Evolutionary conservation across 2,888 invertebrate species (phyloP), one percentile per base, ranked within the genome.

Genomic region (Ochropleura leucogaster): DNA sequence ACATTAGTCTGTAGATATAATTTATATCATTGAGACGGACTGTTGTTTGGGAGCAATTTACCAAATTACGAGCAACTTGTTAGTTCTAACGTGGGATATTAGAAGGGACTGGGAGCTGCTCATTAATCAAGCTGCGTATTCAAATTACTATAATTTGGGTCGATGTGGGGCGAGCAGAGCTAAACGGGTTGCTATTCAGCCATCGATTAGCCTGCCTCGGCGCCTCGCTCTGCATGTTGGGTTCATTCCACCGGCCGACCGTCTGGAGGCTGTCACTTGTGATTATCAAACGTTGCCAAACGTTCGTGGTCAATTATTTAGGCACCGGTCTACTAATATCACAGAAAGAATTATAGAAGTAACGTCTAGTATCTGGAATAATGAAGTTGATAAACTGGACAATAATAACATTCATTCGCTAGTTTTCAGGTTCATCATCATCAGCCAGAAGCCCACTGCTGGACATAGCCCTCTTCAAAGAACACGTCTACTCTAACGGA

Each of bases 61-160:
- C 68, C 1, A 77, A 83, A 87, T 84, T 59, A 77, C 72, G 51
- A 68, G 20, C 53, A 59, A 82, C 65, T 76, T 64, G 80, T 79
- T 79, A 73, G 79, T 64, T 57, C 53, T 64, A 72, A 49, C 77
- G 68, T 72, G 75, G 65, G 75, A 77, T 72, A 72, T 63, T 40
- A 42, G 63, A 62, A 18, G 53, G 55, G 59, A 60, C 67, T 70
- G 76, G 79, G 69, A 79, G 85, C 83, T 74, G 75, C 64, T 78
- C 85, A 87, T 89, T 87, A 87, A 87, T 87, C 90, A 88, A 74
- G 76, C 44, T 62, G 59, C 77, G 79, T 87, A 90, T 89, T 89
- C 85, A 90, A 88, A 90, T 89, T 62, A 85, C 87, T 87, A 73
- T 88, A 87, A 90, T 90, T 86, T 84, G 67, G 55, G 49, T 70